Percentiles rank a stretch among this genome's conserved stretches.
phyloP scores from a whole-genome alignment of 2,888 invertebrate species.

The Allolobophora icterica region DNA sequence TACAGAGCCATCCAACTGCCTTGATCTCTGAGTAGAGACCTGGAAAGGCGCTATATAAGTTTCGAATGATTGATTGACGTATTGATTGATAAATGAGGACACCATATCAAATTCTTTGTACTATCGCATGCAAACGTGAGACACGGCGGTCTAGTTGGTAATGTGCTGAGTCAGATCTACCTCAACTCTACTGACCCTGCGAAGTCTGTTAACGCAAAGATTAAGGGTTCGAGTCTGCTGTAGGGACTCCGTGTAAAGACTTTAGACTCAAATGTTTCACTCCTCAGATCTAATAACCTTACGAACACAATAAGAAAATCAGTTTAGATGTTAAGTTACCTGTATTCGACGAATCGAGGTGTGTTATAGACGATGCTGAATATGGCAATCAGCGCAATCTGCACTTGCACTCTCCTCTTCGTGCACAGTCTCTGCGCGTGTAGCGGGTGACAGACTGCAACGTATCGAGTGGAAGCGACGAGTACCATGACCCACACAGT shows the following conservation, averaged over 20 bases:
- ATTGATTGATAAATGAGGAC: too few relatives aligned
- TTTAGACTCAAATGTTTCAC: background rate
- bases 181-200: too few relatives aligned
- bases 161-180: too few relatives aligned
- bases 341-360: slow-evolving; percentile 50
- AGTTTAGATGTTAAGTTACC: background rate
- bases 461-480: slow-evolving; percentile 49
- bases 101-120: too few relatives aligned
- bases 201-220: too few relatives aligned
- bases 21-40: too few relatives aligned
- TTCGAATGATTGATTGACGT: too few relatives aligned
- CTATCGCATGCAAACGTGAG: too few relatives aligned
- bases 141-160: too few relatives aligned
- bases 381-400: slow-evolving; percentile 43
- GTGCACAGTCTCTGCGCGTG: slow-evolving; percentile 48
- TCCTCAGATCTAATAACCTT: background rate
- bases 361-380: slow-evolving; percentile 47
- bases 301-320: background rate
- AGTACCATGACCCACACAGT: slow-evolving; percentile 51
- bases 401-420: slow-evolving; percentile 45
- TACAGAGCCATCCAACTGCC: too few relatives aligned
- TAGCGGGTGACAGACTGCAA: slow-evolving; percentile 50
- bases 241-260: background rate
- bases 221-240: too few relatives aligned
- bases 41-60: too few relatives aligned